Evolutionary conservation across 2,113 vertebrate genomes (phyloP), one percentile per base, ranked within the genome.

Genomic region (Epinephelus lanceolatus): DNA sequence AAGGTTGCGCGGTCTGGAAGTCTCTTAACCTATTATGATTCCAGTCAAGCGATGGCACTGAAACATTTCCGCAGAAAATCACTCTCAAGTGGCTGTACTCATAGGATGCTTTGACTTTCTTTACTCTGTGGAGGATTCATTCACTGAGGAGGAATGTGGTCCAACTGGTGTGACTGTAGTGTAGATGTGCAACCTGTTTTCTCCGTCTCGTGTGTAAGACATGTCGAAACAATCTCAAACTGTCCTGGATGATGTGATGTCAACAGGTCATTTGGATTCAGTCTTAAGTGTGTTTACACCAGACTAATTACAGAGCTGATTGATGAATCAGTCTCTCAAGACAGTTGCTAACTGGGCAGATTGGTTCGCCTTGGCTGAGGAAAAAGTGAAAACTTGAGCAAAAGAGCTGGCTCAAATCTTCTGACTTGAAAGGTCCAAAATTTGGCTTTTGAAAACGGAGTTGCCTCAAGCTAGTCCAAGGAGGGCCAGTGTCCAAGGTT

Each of bases 111-210:
- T 45, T 17, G 25, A 68, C 25, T 6, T 51, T 17, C 49, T 51
- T 51, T 51, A 45, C 15, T 18, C 21, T 17, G 21, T 8, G 40
- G 42, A 9, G 63, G 63, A n/a, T 63, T 72, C 6, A 72, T 62
- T 85, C 83, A 78, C 13, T 45, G 14, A 63, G 63, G 66, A 81
- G 86, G 81, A 94, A 94, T 93, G 87, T 53, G 19, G 85, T 82
- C 72, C 3, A 33, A 86, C 89, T 18, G 88, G 88, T 71, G 67
- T 62, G 14, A 13, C 56, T 42, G 55, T 23, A 63, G 30, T 30
- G 71, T 21, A 12, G 79, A 69, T n/a, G 53, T 14, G 47, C 51
- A 70, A 77, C 74, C 66, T 63, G 60, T 87, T 82, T 69, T 23
- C 11, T 75, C 21, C 6, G 10, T 56, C 49, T 11, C 15, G 0